Conservation (phyloP, 1,140 invertebrate species). For the Papilio aristodemus region DNA sequence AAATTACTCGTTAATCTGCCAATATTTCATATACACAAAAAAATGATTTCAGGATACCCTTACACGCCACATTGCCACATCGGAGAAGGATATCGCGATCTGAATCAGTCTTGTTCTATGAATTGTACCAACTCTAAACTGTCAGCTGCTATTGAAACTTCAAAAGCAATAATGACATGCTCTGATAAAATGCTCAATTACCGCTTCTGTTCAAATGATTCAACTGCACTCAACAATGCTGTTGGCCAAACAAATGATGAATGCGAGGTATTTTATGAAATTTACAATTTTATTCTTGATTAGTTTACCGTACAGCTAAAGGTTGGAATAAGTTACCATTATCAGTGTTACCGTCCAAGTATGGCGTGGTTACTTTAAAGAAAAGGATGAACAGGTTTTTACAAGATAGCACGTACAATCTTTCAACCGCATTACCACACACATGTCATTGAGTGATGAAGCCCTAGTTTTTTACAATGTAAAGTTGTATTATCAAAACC, state of each 20-base stretch:
- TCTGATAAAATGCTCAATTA: slow-evolving; percentile 46
- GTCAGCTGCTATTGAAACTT: slow-evolving; percentile 37
- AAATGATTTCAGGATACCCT: slow-evolving; percentile 47
- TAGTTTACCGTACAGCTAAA: too few relatives aligned
- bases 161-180: slow-evolving; percentile 55
- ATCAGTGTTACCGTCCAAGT: too few relatives aligned
- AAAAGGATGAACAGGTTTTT: too few relatives aligned
- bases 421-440: too few relatives aligned
- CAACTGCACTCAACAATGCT: slow-evolving; percentile 32
- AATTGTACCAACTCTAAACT: slow-evolving; percentile 50
- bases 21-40: too few relatives aligned
- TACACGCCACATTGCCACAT: slow-evolving; percentile 54
- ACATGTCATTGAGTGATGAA: too few relatives aligned
- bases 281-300: neutral
- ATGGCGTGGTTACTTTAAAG: too few relatives aligned
- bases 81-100: slow-evolving; percentile 51
- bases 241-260: slow-evolving; percentile 34
- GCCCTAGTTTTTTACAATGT: too few relatives aligned
- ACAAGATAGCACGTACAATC: too few relatives aligned
- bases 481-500: too few relatives aligned
- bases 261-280: slow-evolving; percentile 46
- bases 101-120: slow-evolving; percentile 57
- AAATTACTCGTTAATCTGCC: too few relatives aligned
- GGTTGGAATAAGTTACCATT: too few relatives aligned
- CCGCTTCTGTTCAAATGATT: slow-evolving; percentile 44